Percentiles rank a stretch among this genome's conserved stretches.
These are phyloP conservation scores for Drosophila triauraria DNA, from an alignment of 1,140 invertebrate genomes.

Conservation along the genomic window DNA sequence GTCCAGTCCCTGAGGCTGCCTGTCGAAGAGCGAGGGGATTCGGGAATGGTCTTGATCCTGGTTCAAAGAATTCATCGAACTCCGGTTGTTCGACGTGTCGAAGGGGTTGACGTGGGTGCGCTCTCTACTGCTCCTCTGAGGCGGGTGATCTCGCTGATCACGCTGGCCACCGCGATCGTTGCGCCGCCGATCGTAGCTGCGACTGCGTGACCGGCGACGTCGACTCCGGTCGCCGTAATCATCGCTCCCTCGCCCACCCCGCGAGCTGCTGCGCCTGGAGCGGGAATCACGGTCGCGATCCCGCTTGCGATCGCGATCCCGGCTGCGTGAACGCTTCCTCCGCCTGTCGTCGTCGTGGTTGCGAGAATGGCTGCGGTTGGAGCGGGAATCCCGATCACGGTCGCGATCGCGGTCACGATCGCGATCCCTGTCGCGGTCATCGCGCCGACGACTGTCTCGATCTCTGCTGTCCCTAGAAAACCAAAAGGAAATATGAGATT, in stretches of 20 bases:
- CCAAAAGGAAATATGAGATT: neutral
- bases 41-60: constrained; percentile 54
- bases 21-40: constrained; percentile 58
- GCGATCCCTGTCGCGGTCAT: constrained; percentile 67
- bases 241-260: constrained; percentile 31
- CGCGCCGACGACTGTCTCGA: constrained; percentile 85
- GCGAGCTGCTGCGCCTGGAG: constrained; percentile 65
- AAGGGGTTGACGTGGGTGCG: constrained; percentile 85
- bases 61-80: constrained; percentile 48
- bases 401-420: constrained; percentile 78
- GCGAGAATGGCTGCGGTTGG: constrained; percentile 85
- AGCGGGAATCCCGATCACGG: constrained; percentile 78
- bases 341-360: constrained; percentile 83
- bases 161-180: constrained; percentile 78
- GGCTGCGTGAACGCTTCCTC: constrained; percentile 65
- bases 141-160: constrained; percentile 84
- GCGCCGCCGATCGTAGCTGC: constrained; percentile 79
- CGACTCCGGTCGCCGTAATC: constrained; percentile 61
- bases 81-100: constrained; percentile 86
- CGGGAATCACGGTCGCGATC: constrained; percentile 67
- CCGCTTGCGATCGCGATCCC: constrained; percentile 78
- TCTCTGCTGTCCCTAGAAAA: constrained; percentile 64
- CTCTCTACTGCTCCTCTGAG: constrained; percentile 83
- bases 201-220: constrained; percentile 63
- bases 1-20: constrained; percentile 63